These are phyloP conservation scores for Trypoxylon attenuatum DNA, from an alignment of 2,888 invertebrate species.

Conservation along the genomic window DNA sequence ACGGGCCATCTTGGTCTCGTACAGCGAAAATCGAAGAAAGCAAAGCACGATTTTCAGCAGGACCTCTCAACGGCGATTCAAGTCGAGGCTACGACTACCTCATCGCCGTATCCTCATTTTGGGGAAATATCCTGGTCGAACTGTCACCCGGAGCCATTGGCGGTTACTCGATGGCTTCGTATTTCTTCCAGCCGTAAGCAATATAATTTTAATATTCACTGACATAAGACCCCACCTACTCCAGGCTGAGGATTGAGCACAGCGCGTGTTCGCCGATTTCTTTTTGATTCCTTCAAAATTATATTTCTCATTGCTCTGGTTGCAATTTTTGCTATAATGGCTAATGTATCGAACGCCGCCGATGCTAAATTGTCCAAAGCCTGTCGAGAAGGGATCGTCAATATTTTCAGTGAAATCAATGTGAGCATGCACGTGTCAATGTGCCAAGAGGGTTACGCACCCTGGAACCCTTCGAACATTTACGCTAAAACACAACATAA, in stretches of 20 bases:
- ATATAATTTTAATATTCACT: conserved; percentile 74
- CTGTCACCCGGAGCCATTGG: conserved; percentile 73
- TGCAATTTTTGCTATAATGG: conserved; percentile 23
- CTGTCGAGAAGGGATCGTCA: conserved; percentile 63
- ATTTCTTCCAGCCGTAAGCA: conserved; percentile 73
- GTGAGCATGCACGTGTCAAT: conserved; percentile 28
- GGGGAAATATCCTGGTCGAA: conserved; percentile 72
- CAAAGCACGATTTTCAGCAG: conserved; percentile 66
- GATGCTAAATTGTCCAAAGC: conserved; percentile 57
- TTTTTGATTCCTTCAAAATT: conserved; percentile 31
- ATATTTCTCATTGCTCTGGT: conserved; percentile 25
- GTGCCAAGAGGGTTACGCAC: conserved; percentile 7
- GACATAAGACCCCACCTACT: conserved; percentile 73
- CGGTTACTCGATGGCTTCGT: conserved; percentile 72
- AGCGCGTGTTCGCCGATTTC: conserved; percentile 44
- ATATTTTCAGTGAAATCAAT: conserved; percentile 21
- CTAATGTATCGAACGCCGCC: background rate
- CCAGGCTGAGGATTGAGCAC: conserved; percentile 69
- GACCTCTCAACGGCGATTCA: conserved; percentile 65
- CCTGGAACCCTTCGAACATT: conserved; percentile 10
- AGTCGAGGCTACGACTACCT: conserved; percentile 69
- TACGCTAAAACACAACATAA: conserved; percentile 3
- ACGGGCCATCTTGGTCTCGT: conserved; percentile 46
- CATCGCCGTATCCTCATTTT: conserved; percentile 68
- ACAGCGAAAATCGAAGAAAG: conserved; percentile 51